Conservation (phyloP, 2,888 invertebrate species). For the Mechanitis messenoides region DNA sequence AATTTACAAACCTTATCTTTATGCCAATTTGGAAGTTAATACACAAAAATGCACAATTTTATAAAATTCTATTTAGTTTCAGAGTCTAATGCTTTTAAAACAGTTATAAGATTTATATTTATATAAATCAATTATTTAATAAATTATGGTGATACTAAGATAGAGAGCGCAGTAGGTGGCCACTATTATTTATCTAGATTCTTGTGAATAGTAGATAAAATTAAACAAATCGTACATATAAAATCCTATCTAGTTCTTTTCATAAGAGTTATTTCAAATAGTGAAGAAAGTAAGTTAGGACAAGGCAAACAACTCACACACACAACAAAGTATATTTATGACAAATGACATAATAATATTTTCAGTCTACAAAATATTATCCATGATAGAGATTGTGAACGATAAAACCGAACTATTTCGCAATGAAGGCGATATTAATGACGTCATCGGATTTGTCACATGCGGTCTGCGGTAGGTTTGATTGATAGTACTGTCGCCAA, state of each 20-base stretch:
- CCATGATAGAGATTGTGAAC: not conserved
- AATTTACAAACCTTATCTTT: too few species aligned
- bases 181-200: slow-evolving; percentile 10
- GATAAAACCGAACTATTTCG: slow-evolving; percentile 10
- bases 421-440: slow-evolving; percentile 14
- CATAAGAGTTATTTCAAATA: too few species aligned
- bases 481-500: slow-evolving; percentile 14
- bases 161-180: slow-evolving; percentile 13
- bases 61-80: too few species aligned
- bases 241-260: too few species aligned
- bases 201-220: not conserved
- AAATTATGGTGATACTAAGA: slow-evolving; percentile 9
- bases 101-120: too few species aligned
- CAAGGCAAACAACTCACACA: too few species aligned
- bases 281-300: too few species aligned
- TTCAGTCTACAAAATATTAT: not conserved
- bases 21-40: too few species aligned
- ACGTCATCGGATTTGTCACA: slow-evolving; percentile 19
- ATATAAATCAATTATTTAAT: not conserved
- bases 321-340: too few species aligned
- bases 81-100: too few species aligned
- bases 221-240: not conserved
- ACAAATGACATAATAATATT: too few species aligned
- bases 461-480: slow-evolving; percentile 16
- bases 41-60: too few species aligned